These are phyloP conservation scores for Drosophila lini DNA, from an alignment of 1,140 invertebrate genomes.

Conservation along the genomic window DNA sequence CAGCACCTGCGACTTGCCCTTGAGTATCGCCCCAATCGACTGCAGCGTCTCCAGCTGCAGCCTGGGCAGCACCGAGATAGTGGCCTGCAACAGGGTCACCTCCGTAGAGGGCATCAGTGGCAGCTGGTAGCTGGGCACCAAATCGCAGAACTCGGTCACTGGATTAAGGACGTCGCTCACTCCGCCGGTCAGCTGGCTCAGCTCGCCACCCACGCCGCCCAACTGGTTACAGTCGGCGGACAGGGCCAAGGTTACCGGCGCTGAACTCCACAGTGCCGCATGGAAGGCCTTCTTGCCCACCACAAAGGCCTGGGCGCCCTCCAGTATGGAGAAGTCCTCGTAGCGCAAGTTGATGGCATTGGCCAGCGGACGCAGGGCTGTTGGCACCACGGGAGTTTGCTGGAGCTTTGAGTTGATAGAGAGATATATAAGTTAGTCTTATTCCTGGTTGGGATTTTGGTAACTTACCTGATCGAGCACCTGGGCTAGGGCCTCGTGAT, in stretches of 20 bases:
- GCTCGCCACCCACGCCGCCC: conserved; percentile 75
- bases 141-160: conserved; percentile 91
- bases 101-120: conserved; percentile 84
- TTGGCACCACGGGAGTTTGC: conserved; percentile 87
- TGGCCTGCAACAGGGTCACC: conserved; percentile 87
- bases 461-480: conserved; percentile 90
- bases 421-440: background rate
- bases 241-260: conserved; percentile 89
- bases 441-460: background rate
- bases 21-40: conserved; percentile 87
- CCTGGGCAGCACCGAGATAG: conserved; percentile 89
- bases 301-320: conserved; percentile 85
- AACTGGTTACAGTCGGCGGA: conserved; percentile 87
- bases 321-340: conserved; percentile 88
- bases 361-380: conserved; percentile 88
- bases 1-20: conserved; percentile 84
- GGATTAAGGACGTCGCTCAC: conserved; percentile 86
- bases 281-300: conserved; percentile 90
- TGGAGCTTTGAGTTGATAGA: conserved; percentile 86
- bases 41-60: conserved; percentile 89
- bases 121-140: conserved; percentile 88
- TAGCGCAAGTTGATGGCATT: conserved; percentile 89
- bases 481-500: conserved; percentile 93
- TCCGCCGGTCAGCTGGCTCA: conserved; percentile 84
- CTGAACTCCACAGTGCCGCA: conserved; percentile 88